Evolutionary conservation across 2,113 vertebrate species (phyloP), one percentile per base, ranked within the genome.

Genomic region (Mus spicilegus): DNA sequence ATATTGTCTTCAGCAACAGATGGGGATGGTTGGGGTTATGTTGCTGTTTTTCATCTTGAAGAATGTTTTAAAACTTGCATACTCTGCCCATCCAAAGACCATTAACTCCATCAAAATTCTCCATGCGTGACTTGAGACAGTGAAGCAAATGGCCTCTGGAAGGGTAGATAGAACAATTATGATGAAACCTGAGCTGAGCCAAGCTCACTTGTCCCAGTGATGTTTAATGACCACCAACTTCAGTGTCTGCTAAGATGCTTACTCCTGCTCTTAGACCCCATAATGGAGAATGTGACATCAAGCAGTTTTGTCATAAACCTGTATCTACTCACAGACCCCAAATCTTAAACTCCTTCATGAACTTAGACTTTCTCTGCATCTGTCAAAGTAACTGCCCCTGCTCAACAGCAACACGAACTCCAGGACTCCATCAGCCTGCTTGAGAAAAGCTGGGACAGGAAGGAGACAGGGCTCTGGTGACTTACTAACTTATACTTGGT

Each of bases 221-320:
- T 49, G 78, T 19, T 19, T 39, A 30, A 42, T 61, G 30, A 92
- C 39, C 75, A n/a, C 8, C 77, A 67, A 33, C 46, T 24, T 5
- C 81, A 19, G 6, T 20, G 51, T 95, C 58, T 87, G 78, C 91
- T 72, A 36, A 65, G 17, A 24, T 61, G 73, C 63, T 87, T 85
- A 13, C 0, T 16, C n/a, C 58, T 70, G 7, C 46, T 82, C 69
- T 89, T 42, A 5, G 16, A 65, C 77, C 46, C 67, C 67, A 67
- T 58, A 24, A 42, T 72, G 51, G 22, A 77, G 70, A 77, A 49
- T 46, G 36, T 49, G 20, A 30, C 67, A 75, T 42, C 56, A 36
- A 84, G 20, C 61, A 78, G 30, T 85, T 87, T 65, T 85, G 24
- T 95, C 76, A 77, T 42, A 89, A 96, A 90, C 22, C 54, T 36